A percentile compares a stretch with the other conserved stretches of the same genome.
Conservation (phyloP, 2,888 invertebrate species). For the Polyommatus icarus region DNA sequence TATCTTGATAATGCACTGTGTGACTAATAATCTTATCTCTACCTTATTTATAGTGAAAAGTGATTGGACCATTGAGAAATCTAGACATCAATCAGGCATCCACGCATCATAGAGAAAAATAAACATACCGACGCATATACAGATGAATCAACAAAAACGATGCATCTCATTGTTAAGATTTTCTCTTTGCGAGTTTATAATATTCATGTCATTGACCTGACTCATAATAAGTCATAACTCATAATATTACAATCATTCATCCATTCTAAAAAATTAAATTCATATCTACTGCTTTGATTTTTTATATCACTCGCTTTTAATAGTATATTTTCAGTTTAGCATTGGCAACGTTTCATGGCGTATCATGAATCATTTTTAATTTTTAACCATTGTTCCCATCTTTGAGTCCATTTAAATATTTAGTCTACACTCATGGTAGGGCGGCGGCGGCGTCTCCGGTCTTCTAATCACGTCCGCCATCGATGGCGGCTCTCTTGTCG, state of each 20-base stretch:
- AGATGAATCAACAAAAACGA: neutral
- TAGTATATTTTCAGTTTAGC: neutral
- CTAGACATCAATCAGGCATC: neutral
- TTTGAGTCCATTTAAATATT: conserved; percentile 47
- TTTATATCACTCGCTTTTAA: neutral
- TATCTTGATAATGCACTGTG: conserved; percentile 15
- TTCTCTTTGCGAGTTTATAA: neutral
- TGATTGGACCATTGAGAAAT: conserved; percentile 17
- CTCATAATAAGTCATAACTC: neutral
- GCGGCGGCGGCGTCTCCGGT: conserved; percentile 72
- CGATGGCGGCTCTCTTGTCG: neutral
- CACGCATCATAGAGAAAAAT: neutral
- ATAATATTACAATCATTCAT: neutral
- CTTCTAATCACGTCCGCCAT: conserved; percentile 57
- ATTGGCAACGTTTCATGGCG: neutral
- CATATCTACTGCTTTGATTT: neutral
- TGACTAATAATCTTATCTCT: neutral
- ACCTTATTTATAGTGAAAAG: conserved; percentile 7
- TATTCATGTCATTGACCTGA: neutral
- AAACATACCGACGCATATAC: neutral
- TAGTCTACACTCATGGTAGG: conserved; percentile 67
- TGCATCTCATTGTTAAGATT: neutral
- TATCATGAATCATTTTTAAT: neutral
- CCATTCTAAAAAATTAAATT: neutral
- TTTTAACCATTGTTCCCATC: neutral